Evolutionary conservation across 2,888 invertebrate genomes (phyloP), one percentile per base, ranked within the genome.

Genomic region (Perithous albicinctus): DNA sequence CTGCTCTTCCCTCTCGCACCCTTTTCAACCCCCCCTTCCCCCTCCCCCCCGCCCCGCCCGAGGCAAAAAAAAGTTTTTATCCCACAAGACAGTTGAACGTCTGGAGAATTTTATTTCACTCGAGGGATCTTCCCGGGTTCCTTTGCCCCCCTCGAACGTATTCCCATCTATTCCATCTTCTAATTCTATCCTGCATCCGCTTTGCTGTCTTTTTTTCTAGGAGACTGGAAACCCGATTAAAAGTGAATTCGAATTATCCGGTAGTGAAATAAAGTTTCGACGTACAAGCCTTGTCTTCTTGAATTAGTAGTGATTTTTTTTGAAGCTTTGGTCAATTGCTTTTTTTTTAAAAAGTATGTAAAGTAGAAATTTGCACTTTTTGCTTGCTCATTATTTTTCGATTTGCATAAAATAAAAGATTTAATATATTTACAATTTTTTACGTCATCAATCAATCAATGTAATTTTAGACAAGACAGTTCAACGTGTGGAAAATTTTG

Each of bases 101-200:
- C 61, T 20, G 32, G 48, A 73, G 35, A 73, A 73, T 63, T 63
- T 73, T 73, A 73, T 73, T 73, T 73, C 61, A 73, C 43, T 32
- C 61, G 8, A 4, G 41, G 63, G 35, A n/a, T 51, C 32, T 43
- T 61, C 61, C 12, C n/a, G 35, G 32, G 29, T 43, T 56, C 8
- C 18, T 29, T 41, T 8, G 23, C 43, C 12, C 48, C 26, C 38
- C 23, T 38, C 48, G 5, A 46, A 38, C 73, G 23, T 61, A 10
- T 26, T 15, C 15, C 48, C 54, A 54, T 41, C 69, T 23, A 8
- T 41, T 35, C 61, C 59, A n/a, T 35, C 15, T 63, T 35, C 46
- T 63, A 73, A 48, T 73, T n/a, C n/a, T n/a, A 20, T 35, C 5
- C 6, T 10, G 35, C 48, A 26, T 18, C 18, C 12, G 15, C 10